Evolutionary conservation across 1,140 invertebrate species (phyloP), one percentile per base, ranked within the genome.

Genomic region (Drosophila setifemur): DNA sequence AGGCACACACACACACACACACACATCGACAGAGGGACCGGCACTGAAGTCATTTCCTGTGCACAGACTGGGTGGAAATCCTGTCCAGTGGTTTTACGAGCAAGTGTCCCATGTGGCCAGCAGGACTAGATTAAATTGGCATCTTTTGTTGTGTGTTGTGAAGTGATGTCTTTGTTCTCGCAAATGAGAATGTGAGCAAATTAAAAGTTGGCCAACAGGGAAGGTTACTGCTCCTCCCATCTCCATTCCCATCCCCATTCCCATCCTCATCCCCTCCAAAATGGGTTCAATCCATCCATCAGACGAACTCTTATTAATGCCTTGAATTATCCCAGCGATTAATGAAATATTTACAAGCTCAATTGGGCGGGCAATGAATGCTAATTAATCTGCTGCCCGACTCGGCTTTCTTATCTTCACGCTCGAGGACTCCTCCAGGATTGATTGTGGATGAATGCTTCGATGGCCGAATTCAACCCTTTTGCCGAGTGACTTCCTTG

Each of bases 41-140:
- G 70, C 81, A 76, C 81, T 86, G 75, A 86, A 76, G 81, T 86
- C 82, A 86, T 86, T 86, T 86, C 82, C 81, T 86, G 81, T 67
- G 64, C 70, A 26, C 61, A 54, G 54, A 52, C 48, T 57, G 33
- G 18, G n/a, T 14, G n/a, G 26, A 14, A 35, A 35, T 52, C 47
- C 63, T 77, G 82, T 28, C 52, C 68, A 82, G 83, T 73, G 82
- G 69, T 74, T 87, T 74, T 78, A 69, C 61, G 57, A 66, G 33
- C 60, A 42, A 88, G 73, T 82, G 86, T 89, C 86, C 86, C 86
- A 89, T 89, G 86, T 89, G 86, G 86, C 86, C 69, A 55, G 50
- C 73, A 40, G 78, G 67, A 89, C 81, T 89, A 89, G 86, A 89
- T 89, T 89, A 89, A 89, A 89, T 89, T 89, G 86, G 86, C 86